Base-by-base conservation (phyloP, 1,140 invertebrate genomes). In the Ceratina japonica region DNA sequence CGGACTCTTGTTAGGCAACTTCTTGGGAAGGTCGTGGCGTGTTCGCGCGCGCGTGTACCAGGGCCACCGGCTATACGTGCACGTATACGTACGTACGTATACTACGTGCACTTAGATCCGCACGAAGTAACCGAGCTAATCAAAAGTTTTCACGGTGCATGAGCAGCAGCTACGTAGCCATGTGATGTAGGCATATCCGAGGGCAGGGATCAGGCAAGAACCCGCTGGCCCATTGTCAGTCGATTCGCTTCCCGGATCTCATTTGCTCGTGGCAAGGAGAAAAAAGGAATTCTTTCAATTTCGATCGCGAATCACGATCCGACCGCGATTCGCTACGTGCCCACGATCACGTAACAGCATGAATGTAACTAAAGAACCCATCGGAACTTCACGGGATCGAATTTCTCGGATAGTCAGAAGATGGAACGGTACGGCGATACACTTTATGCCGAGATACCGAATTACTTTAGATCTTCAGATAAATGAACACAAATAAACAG, bases 321-420 rank as follows among this genome's bases (percentile, higher is more conserved):
- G 75, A 22, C 56, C 75, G 65, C 75, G 37, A 62, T 62, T 71
- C 44, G 66, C 44, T 71, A 77, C 75, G 75, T 77, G 75, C 49
- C 13, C 22, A 56, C 66, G 65, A 70, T 51, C 37, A 56, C 68
- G 51, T 64, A 72, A 78, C 52, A 49, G 8, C 31, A 24, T 20
- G 68, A 78, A 78, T 72, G 75, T 78, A 72, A 64, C 68, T 64
- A 71, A 72, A 78, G 75, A 78, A 71, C 58, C 56, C 44, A 51
- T 70, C 27, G 75, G 13, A 78, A 78, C 75, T 78, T 56, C 3
- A 22, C 44, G 49, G 24, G 72, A 78, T 72, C 69, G 59, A 78
- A 71, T 78, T 78, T 72, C 71, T 72, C 68, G 75, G 59, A 16
- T 72, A 72, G 72, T 78, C 69, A 31, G 69, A 54, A 78, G 72